phyloP scores from a whole-genome alignment of 2,888 invertebrate species.

The Argyresthia albistria region DNA sequence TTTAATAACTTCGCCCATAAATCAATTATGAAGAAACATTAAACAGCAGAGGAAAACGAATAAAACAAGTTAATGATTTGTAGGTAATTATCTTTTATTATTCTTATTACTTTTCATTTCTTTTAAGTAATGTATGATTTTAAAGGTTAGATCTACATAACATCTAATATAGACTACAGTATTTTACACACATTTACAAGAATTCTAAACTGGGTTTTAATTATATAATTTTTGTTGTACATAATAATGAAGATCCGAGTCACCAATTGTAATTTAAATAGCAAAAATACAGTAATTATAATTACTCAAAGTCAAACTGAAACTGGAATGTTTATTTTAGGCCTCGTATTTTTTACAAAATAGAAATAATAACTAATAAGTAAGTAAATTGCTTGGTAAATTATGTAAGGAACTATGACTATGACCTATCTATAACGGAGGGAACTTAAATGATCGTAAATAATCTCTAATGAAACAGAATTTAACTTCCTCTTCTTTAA shows the following conservation, averaged over 20 bases:
- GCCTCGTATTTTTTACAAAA: too few species aligned
- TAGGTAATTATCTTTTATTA: constrained; percentile 45
- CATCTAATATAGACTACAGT: constrained; percentile 63
- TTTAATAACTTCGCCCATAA: too few species aligned
- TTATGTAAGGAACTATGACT: too few species aligned
- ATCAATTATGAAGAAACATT: not conserved
- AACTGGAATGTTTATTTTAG: too few species aligned
- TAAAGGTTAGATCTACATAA: constrained; percentile 64
- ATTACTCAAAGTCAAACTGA: too few species aligned
- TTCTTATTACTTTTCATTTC: constrained; percentile 44
- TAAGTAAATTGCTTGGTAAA: too few species aligned
- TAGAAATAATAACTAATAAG: too few species aligned
- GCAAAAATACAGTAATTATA: too few species aligned
- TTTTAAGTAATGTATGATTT: constrained; percentile 37
- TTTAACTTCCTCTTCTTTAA: not conserved
- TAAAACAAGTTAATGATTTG: constrained; percentile 28
- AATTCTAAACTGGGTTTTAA: constrained; percentile 47
- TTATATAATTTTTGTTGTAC: not conserved
- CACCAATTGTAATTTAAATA: too few species aligned
- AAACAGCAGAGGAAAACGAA: constrained; percentile 10
- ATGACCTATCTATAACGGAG: too few species aligned
- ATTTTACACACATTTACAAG: constrained; percentile 68
- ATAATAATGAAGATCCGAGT: not conserved
- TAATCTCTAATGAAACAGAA: too few species aligned
- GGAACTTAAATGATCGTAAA: too few species aligned